Evolutionary conservation across 2,888 invertebrate species (phyloP).

Genomic region (Oxystoma pomonae): DNA sequence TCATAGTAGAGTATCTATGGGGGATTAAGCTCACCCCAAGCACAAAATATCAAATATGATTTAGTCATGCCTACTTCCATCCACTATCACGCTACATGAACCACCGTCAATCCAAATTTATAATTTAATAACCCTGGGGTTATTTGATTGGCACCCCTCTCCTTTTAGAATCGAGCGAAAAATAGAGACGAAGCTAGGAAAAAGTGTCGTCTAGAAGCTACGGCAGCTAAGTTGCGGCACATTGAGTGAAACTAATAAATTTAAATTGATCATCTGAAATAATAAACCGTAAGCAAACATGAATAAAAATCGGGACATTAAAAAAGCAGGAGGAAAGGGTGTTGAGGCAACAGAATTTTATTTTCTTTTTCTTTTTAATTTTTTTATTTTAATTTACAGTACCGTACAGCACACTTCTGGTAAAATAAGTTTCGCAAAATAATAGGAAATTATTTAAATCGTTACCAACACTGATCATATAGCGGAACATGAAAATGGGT

Average conservation of each 20-base stretch:
- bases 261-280: constrained; percentile 34
- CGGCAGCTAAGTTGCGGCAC: neutral
- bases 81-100: neutral
- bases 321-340: constrained; percentile 28
- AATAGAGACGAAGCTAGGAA: neutral
- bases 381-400: no score
- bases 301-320: constrained; percentile 33
- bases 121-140: neutral
- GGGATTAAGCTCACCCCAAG: neutral
- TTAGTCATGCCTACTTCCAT: neutral
- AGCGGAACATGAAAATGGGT: no score
- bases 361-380: no score
- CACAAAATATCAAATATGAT: neutral
- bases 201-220: neutral
- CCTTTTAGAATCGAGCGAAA: neutral
- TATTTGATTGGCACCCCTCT: neutral
- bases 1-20: neutral
- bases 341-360: constrained; percentile 19
- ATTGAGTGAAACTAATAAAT: constrained; percentile 25
- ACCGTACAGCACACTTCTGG: no score
- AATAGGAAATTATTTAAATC: no score
- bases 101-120: neutral
- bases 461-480: no score
- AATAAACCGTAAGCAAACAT: constrained; percentile 33
- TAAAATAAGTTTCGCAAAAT: no score